Evolutionary conservation across 2,888 invertebrate genomes (phyloP).

Genomic region (Hirtodrosophila alboralis): DNA sequence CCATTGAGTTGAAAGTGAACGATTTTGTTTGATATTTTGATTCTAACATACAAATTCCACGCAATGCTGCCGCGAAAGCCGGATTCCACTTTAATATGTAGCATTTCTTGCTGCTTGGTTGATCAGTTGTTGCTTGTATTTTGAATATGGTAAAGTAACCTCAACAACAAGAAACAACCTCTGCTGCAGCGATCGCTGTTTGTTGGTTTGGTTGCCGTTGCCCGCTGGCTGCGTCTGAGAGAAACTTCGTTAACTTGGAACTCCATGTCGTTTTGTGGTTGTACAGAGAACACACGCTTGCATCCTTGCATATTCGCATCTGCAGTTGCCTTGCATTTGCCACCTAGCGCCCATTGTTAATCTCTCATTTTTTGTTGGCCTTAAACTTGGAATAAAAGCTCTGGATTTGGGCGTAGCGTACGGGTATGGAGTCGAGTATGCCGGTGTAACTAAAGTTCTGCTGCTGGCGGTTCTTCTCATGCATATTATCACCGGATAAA

Average conservation of each 20-base stretch:
- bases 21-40: conserved; percentile 47
- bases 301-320: conserved; percentile 69
- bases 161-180: conserved; percentile 14
- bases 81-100: conserved; percentile 35
- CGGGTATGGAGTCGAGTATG: conserved; percentile 91
- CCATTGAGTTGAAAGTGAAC: conserved; percentile 70
- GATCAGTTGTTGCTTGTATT: conserved; percentile 10
- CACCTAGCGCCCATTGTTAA: conserved; percentile 61
- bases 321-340: conserved; percentile 72
- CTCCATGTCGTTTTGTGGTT: conserved; percentile 71
- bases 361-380: conserved; percentile 85
- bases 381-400: conserved; percentile 95
- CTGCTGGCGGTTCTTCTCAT: conserved; percentile 83
- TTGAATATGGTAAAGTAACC: conserved; percentile 14
- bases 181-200: conserved; percentile 50
- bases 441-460: conserved; percentile 90
- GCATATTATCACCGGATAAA: conserved; percentile 87
- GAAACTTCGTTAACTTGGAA: conserved; percentile 73
- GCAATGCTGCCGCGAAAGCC: conserved; percentile 53
- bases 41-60: conserved; percentile 65
- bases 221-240: conserved; percentile 50
- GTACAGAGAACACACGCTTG: conserved; percentile 70
- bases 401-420: conserved; percentile 91
- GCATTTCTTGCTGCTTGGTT: conserved; percentile 33
- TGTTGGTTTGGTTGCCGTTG: conserved; percentile 31